Evolutionary conservation across 2,888 invertebrate genomes (phyloP).

Genomic region (Trissoscelio sp.): DNA sequence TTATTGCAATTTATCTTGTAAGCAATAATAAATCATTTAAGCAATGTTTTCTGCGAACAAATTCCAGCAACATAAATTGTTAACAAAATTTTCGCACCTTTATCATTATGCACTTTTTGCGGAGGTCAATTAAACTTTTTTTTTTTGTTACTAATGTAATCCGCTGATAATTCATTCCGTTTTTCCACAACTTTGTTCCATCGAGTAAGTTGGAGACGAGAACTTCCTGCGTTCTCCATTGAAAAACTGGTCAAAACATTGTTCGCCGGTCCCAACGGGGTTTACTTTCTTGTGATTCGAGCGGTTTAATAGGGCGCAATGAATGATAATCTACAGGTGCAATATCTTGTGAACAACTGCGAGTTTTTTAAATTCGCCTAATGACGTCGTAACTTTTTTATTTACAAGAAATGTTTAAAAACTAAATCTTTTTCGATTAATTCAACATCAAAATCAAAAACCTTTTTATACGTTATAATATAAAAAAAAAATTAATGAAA

Average conservation of each 20-base stretch:
- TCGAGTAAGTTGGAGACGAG: background rate
- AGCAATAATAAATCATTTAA: too few species aligned
- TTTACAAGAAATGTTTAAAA: background rate
- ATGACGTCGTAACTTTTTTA: slow-evolving; percentile 3
- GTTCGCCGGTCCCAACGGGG: slow-evolving; percentile 7
- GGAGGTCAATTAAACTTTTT: background rate
- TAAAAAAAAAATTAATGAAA: too few species aligned
- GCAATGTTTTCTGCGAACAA: too few species aligned
- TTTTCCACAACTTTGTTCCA: slow-evolving; percentile 5
- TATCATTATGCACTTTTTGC: too few species aligned
- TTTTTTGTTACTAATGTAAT: background rate
- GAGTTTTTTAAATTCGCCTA: too few species aligned
- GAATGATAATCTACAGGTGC: slow-evolving; percentile 18
- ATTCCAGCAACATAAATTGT: too few species aligned
- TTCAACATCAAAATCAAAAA: too few species aligned
- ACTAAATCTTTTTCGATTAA: background rate
- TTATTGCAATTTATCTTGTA: too few species aligned
- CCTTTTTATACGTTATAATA: too few species aligned
- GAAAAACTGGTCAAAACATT: slow-evolving; percentile 29
- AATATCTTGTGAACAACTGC: background rate
- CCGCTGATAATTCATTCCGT: background rate
- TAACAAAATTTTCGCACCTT: too few species aligned
- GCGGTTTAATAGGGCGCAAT: slow-evolving; percentile 1
- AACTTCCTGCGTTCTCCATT: background rate
- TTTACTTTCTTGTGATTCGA: slow-evolving; percentile 17